Percentiles rank a stretch among this genome's conserved stretches.
phyloP scores from a whole-genome alignment of 23 tunicate genomes.

The Ascidia mentula region DNA sequence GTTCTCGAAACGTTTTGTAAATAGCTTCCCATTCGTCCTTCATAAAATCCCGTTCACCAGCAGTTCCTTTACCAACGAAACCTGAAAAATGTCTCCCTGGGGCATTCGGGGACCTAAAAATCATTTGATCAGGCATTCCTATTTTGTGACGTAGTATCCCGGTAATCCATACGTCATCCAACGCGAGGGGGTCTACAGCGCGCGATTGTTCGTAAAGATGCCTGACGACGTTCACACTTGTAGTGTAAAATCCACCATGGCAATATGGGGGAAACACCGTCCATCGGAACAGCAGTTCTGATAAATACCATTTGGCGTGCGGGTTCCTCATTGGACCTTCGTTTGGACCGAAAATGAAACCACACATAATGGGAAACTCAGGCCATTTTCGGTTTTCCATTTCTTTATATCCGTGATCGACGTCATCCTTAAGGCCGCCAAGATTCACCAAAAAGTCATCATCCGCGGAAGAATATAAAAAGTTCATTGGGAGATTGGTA shows the following conservation, averaged over 20 bases:
- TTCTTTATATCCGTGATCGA: constrained; percentile 4
- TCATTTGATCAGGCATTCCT: constrained; percentile 41
- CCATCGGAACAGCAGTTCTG: constrained; percentile 23
- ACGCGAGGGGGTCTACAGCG: neutral
- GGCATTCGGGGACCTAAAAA: neutral
- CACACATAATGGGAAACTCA: constrained; percentile 58
- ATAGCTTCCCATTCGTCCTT: neutral
- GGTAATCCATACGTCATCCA: constrained; percentile 46
- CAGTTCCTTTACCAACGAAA: neutral
- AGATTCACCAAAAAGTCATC: constrained; percentile 41
- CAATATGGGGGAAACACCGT: constrained; percentile 36
- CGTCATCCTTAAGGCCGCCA: neutral
- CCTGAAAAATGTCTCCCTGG: neutral
- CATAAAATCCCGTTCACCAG: neutral
- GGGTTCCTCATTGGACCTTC: constrained; percentile 41
- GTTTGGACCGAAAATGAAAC: constrained; percentile 24
- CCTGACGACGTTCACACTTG: constrained; percentile 2
- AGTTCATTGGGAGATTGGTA: constrained; percentile 22
- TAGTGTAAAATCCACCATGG: constrained; percentile 52
- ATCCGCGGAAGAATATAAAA: constrained; percentile 38
- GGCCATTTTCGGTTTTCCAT: constrained; percentile 32
- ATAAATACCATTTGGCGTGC: constrained; percentile 25
- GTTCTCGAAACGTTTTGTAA: neutral
- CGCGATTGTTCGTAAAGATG: constrained; percentile 15
- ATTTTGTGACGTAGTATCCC: constrained; percentile 34